Base-by-base conservation (phyloP, 1,140 invertebrate species). In the Drosophila varians region DNA sequence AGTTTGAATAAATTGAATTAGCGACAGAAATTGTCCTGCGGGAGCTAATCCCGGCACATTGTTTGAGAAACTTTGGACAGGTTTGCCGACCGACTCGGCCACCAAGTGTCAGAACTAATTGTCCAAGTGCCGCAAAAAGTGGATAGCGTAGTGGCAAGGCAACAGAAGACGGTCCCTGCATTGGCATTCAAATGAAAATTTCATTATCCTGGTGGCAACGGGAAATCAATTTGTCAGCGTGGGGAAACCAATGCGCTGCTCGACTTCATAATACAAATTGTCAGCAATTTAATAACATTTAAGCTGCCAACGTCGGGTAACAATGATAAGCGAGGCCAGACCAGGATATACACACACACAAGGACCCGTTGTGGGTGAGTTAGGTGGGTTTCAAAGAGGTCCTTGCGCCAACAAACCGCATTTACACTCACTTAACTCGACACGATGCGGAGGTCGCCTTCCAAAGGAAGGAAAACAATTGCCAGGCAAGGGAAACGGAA, bases 381-480 rank as follows among this genome's bases (percentile, higher is more conserved):
- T 25, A 14, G 45, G 23, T 26, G 42, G 43, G 42, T 26, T 12
- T n/a, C n/a, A 28, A 31, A 34, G 23, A 34, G 40, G 31, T 71
- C 66, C 68, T 71, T 71, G 68, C 60, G 54, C 46, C 47, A 72
- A 53, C 23, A 73, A 74, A 84, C 80, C 76, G 74, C 82, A 86
- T 84, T 84, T 86, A 84, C 79, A 84, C 80, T 76, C 80, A 84
- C 80, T 84, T 84, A 84, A 86, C 79, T 84, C 61, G 68, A 72
- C 56, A 65, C 53, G 79, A 46, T 52, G 45, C 42, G 54, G 61
- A 77, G 70, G 57, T 68, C 54, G 75, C 40, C 25, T 51, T 43
- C 36, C 52, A 55, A 47, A 56, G 51, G 36, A 58, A 66, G 71
- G 64, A 80, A 84, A 79, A 84, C 79, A 84, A 84, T 79, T 79